Conservation (phyloP, 2,888 invertebrate genomes). For the Xanthia icteritia region DNA sequence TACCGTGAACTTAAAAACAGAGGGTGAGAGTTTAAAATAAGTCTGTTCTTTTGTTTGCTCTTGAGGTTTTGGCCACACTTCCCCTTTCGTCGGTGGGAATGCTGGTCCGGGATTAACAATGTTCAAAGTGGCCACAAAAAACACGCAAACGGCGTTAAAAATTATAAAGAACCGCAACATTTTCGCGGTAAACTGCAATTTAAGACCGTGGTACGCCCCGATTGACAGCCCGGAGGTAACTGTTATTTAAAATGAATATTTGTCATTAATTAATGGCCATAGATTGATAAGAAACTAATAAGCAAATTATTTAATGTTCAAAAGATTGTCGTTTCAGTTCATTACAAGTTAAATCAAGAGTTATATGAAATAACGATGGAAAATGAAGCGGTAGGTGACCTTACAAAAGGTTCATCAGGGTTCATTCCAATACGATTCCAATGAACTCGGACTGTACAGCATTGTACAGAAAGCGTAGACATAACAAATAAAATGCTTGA, state of each 20-base stretch:
- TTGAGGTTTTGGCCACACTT: conserved; percentile 93
- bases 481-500: background rate
- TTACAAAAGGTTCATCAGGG: background rate
- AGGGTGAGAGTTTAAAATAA: conserved; percentile 86
- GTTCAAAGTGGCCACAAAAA: conserved; percentile 54
- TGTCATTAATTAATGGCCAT: conserved; percentile 48
- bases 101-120: conserved; percentile 67
- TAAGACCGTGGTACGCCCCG: conserved; percentile 29
- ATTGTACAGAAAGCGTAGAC: too few species aligned
- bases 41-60: conserved; percentile 82
- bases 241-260: conserved; percentile 30
- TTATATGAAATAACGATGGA: background rate
- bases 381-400: background rate
- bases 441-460: background rate
- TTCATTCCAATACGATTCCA: background rate
- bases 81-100: conserved; percentile 84
- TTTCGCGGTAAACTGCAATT: conserved; percentile 59
- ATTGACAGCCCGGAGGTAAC: conserved; percentile 57
- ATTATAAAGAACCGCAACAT: conserved; percentile 67
- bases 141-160: conserved; percentile 47
- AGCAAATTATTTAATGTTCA: background rate
- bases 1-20: conserved; percentile 88
- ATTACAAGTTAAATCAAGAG: background rate
- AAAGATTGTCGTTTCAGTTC: background rate
- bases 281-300: conserved; percentile 31